Percentiles rank a stretch among this genome's conserved stretches.
phyloP scores from a whole-genome alignment of 2,888 invertebrate genomes.

The Dromius quadrimaculatus region DNA sequence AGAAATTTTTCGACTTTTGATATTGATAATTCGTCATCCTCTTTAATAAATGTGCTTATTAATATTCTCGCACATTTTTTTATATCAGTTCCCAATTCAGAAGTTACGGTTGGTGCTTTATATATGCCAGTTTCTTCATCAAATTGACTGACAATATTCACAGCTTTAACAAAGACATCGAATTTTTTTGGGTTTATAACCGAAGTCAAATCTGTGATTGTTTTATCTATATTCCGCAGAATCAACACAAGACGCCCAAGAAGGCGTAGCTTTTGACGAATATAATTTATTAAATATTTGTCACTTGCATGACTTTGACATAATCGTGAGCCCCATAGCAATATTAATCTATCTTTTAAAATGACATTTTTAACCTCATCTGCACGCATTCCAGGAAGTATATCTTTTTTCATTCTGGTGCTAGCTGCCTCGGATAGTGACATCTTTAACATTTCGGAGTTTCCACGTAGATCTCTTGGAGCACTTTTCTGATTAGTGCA shows the following conservation, averaged over 20 bases:
- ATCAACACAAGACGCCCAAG: not conserved
- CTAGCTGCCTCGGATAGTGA: not conserved
- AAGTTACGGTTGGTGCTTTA: not conserved
- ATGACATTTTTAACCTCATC: not conserved
- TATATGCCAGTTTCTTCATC: not conserved
- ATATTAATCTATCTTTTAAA: not conserved
- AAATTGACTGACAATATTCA: not conserved
- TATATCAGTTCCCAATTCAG: not conserved
- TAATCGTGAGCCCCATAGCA: not conserved
- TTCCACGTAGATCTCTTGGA: not conserved
- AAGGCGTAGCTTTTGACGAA: not conserved
- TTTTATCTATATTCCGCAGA: not conserved
- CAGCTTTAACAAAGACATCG: not conserved
- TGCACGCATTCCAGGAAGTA: not conserved
- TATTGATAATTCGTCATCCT: not conserved
- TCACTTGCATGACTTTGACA: not conserved
- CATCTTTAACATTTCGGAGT: not conserved
- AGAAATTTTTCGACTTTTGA: not conserved
- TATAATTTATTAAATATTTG: slow-evolving; percentile 6
- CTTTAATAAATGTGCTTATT: not conserved
- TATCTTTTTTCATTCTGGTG: not conserved
- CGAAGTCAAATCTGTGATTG: not conserved
- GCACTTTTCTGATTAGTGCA: not conserved
- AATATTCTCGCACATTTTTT: slow-evolving; percentile 4
- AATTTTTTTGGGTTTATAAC: not conserved